Evolutionary conservation across 2,797 vertebrate genomes (phyloP).

Genomic region (Rhinatrema bivittatum): DNA sequence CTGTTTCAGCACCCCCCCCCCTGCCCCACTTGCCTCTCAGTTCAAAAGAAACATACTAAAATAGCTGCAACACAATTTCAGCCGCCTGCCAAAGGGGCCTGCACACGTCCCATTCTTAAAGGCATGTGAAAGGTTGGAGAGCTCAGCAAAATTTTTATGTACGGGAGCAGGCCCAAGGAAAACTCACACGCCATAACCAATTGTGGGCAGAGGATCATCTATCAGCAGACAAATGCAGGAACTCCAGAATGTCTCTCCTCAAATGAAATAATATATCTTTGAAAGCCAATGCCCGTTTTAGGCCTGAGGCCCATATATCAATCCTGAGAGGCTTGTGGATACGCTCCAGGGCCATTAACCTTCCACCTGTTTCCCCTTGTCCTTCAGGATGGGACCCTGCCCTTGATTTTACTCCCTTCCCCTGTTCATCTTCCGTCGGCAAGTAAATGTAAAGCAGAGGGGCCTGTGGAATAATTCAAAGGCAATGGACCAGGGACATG

Average conservation of each 20-base stretch:
- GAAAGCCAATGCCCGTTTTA: constrained; percentile 95
- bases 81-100: constrained; percentile 49
- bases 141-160: constrained; percentile 76
- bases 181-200: constrained; percentile 79
- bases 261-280: constrained; percentile 99
- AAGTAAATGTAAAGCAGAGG: constrained; percentile 69
- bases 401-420: constrained; percentile 80
- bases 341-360: constrained; percentile 98
- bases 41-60: constrained; percentile 77
- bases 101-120: constrained; percentile 42
- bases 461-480: constrained; percentile 92
- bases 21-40: constrained; percentile 47
- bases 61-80: constrained; percentile 66
- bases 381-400: constrained; percentile 87
- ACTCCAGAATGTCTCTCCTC: constrained; percentile 92
- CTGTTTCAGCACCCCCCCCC: constrained; percentile 67
- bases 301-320: constrained; percentile 95
- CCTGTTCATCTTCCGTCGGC: constrained; percentile 77
- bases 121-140: constrained; percentile 59
- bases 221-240: constrained; percentile 95
- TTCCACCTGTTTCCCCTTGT: constrained; percentile 98
- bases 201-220: constrained; percentile 89
- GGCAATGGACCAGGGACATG: constrained; percentile 90
- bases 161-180: constrained; percentile 67
- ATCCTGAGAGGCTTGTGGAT: constrained; percentile 93